Percentiles rank a stretch among this genome's conserved stretches.
These are phyloP conservation scores for Nasonia oneida DNA, from an alignment of 2,888 invertebrate genomes.

Conservation along the genomic window DNA sequence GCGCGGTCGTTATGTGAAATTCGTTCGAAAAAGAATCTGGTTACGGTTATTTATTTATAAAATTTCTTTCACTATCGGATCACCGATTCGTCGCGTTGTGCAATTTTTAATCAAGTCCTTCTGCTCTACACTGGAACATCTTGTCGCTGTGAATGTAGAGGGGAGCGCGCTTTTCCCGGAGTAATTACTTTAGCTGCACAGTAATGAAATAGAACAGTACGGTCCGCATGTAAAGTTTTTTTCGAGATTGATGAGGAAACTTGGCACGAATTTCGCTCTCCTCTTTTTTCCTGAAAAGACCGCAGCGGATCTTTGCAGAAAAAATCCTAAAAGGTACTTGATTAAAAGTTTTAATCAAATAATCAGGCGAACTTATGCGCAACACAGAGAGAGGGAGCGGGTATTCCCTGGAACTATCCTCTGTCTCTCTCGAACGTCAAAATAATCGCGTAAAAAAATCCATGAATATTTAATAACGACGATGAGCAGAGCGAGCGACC, in stretches of 20 bases:
- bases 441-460: slow-evolving; percentile 62
- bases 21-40: background rate
- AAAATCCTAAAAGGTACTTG: slow-evolving; percentile 31
- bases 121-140: background rate
- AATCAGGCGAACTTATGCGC: background rate
- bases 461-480: slow-evolving; percentile 73
- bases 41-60: too few relatives aligned
- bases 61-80: background rate
- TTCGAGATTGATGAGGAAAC: slow-evolving; percentile 57
- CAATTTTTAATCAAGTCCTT: background rate
- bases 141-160: background rate
- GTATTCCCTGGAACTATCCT: background rate
- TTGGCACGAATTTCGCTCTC: slow-evolving; percentile 37
- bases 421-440: slow-evolving; percentile 9
- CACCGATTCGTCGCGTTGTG: background rate
- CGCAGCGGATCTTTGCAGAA: slow-evolving; percentile 10
- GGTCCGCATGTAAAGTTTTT: slow-evolving; percentile 45
- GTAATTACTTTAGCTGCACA: slow-evolving; percentile 38
- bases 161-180: slow-evolving; percentile 15
- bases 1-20: background rate
- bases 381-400: background rate
- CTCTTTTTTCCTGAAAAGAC: slow-evolving; percentile 11
- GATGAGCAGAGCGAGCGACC: background rate
- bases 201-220: slow-evolving; percentile 33
- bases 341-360: slow-evolving; percentile 59